These are phyloP conservation scores for Eucidaris tribuloides DNA, from an alignment of 35 echinoderm and acorn worm genomes.

Conservation along the genomic window DNA sequence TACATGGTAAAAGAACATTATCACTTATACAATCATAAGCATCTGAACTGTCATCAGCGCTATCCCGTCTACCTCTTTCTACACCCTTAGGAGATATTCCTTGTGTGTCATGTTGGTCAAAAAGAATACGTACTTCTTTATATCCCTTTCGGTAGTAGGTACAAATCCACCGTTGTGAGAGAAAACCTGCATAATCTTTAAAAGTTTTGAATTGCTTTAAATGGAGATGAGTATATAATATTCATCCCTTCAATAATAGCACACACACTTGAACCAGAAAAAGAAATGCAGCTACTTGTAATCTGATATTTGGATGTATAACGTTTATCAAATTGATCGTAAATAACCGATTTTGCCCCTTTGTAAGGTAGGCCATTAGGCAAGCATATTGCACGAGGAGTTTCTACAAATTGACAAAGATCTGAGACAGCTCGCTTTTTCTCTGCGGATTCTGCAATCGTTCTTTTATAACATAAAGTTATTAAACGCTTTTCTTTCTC, in stretches of 20 bases:
- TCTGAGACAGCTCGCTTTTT: background rate
- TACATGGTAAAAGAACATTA: background rate
- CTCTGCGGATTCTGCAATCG: background rate
- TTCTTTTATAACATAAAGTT: background rate
- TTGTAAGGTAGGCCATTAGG: background rate
- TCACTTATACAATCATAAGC: background rate
- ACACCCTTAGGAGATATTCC: background rate
- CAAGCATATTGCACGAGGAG: background rate
- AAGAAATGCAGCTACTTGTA: background rate
- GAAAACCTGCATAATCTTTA: slow-evolving; percentile 1
- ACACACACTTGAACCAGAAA: background rate
- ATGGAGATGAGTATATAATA: background rate
- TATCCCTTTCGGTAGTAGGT: background rate
- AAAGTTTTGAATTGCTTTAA: background rate
- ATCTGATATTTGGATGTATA: background rate
- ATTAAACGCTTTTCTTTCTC: slow-evolving; percentile 9
- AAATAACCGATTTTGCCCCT: background rate
- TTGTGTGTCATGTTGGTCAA: background rate
- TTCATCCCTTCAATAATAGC: background rate
- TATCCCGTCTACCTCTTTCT: background rate
- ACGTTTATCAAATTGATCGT: background rate
- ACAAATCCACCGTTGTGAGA: background rate
- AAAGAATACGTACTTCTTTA: slow-evolving; percentile 12
- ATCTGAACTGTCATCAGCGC: background rate
- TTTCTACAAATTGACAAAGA: background rate